Conservation (phyloP, 35 echinoderm and acorn worm species). For the Heliocidaris erythrogramma region DNA sequence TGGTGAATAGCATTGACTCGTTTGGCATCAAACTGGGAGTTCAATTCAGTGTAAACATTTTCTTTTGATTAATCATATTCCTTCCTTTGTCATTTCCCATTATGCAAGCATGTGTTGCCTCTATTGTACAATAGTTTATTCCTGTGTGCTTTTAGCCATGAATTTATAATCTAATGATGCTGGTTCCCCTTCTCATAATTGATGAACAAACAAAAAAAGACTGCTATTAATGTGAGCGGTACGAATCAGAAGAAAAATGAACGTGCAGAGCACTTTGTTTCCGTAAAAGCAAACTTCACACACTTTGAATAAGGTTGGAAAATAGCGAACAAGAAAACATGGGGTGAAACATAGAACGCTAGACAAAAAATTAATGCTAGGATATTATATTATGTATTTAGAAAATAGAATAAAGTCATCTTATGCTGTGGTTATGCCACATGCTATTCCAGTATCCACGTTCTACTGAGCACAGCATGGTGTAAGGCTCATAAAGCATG, state of each 20-base stretch:
- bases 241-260: neutral
- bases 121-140: neutral
- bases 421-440: neutral
- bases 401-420: neutral
- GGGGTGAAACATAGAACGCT: neutral
- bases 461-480: neutral
- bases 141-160: neutral
- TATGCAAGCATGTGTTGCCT: neutral
- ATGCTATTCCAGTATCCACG: slow-evolving; percentile 1
- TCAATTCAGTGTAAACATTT: neutral
- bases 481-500: neutral
- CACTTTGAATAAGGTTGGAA: neutral
- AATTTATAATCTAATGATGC: neutral
- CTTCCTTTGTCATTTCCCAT: neutral
- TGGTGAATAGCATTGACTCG: neutral
- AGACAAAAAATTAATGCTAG: neutral
- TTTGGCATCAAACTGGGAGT: neutral
- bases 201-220: neutral
- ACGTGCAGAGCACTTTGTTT: neutral
- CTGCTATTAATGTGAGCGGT: neutral
- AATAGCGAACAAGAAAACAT: neutral
- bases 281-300: neutral
- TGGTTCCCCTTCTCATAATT: neutral
- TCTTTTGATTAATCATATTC: neutral
- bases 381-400: neutral